Conservation (phyloP, 1,140 invertebrate genomes). For the Pseudomyrmex sp. region DNA sequence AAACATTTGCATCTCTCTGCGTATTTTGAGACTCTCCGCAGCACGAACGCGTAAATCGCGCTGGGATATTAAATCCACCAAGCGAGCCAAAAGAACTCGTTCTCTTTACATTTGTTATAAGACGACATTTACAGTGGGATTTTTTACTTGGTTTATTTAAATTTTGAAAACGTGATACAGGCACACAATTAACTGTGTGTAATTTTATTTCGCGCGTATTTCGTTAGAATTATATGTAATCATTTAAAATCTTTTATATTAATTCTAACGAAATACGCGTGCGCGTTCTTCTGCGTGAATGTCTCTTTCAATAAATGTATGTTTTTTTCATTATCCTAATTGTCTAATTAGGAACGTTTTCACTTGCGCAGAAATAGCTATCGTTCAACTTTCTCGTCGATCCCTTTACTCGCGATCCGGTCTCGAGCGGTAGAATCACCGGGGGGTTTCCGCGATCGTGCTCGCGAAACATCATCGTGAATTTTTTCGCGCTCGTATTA, state of each 20-base stretch:
- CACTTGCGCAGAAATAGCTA: conserved; percentile 45
- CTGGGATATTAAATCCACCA: too few species aligned
- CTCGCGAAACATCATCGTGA: conserved; percentile 24
- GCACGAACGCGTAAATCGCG: neutral
- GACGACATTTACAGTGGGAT: too few species aligned
- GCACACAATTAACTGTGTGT: too few species aligned
- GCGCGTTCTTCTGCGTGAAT: neutral
- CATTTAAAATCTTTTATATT: neutral
- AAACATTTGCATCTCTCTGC: neutral
- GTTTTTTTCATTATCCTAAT: conserved; percentile 22
- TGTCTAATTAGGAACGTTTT: conserved; percentile 42
- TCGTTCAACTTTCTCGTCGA: conserved; percentile 46
- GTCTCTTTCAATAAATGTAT: conserved; percentile 12
- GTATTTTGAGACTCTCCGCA: neutral
- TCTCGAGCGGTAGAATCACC: conserved; percentile 3
- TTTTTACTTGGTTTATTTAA: too few species aligned
- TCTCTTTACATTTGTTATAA: too few species aligned
- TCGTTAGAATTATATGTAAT: too few species aligned
- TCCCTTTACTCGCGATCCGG: conserved; percentile 1
- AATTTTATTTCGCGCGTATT: too few species aligned
- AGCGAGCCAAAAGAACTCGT: too few species aligned
- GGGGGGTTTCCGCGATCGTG: conserved; percentile 22
- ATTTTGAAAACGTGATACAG: too few species aligned
- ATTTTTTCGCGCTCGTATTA: conserved; percentile 39
- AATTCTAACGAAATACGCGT: too few species aligned